phyloP scores from a whole-genome alignment of 2,888 invertebrate species.

The Andrena trimmerana region DNA sequence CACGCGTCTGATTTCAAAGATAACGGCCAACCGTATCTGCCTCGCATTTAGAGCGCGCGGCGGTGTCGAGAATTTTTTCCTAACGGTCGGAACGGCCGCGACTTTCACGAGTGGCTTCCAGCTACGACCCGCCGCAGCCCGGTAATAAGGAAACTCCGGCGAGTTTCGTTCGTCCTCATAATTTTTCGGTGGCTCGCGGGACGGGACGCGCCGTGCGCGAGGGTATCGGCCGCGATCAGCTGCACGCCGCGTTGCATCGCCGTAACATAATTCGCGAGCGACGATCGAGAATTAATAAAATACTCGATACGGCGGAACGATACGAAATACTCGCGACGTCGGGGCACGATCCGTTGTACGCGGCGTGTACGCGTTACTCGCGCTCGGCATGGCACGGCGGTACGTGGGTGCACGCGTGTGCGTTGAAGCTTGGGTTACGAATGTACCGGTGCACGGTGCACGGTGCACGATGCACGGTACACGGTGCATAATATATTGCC shows the following conservation, averaged over 20 bases:
- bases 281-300: constrained; percentile 43
- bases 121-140: neutral
- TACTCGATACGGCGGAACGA: constrained; percentile 27
- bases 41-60: constrained; percentile 3
- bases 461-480: constrained; percentile 60
- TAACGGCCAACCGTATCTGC: constrained; percentile 25
- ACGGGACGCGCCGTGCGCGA: neutral
- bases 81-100: neutral
- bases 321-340: constrained; percentile 33
- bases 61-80: neutral
- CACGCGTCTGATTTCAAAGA: constrained; percentile 35
- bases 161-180: neutral
- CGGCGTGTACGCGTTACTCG: constrained; percentile 25
- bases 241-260: neutral
- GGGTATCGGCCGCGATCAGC: neutral
- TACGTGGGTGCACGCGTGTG: constrained; percentile 62
- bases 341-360: constrained; percentile 1
- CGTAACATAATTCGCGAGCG: neutral
- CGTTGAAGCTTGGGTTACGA: constrained; percentile 66
- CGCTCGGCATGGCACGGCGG: constrained; percentile 4
- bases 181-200: neutral
- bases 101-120: constrained; percentile 27
- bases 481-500: constrained; percentile 74
- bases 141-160: neutral
- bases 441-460: constrained; percentile 60